Conservation (phyloP, 2,888 invertebrate species). For the Callyntrura guangdongensis region DNA sequence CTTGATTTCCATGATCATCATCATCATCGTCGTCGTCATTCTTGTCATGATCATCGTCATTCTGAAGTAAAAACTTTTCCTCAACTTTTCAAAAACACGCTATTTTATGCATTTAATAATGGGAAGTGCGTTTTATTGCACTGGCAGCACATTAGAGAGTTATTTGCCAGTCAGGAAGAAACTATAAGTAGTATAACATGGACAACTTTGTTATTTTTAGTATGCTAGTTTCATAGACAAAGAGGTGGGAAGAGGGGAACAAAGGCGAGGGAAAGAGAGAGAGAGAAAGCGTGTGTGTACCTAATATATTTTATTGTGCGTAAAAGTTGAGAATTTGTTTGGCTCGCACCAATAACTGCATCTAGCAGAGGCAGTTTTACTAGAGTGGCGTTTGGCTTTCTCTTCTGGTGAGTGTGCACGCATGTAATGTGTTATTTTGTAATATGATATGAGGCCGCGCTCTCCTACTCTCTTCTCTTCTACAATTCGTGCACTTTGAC, state of each 20-base stretch:
- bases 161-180: background rate
- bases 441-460: background rate
- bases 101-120: slow-evolving; percentile 76
- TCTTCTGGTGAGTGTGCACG: background rate
- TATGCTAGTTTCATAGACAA: background rate
- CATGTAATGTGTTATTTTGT: slow-evolving; percentile 29
- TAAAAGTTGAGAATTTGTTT: slow-evolving; percentile 52
- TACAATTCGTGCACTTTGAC: background rate
- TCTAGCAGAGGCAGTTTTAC: background rate
- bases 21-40: slow-evolving; percentile 1
- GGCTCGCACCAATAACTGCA: slow-evolving; percentile 43
- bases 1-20: slow-evolving; percentile 72
- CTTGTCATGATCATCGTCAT: background rate
- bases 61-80: slow-evolving; percentile 22
- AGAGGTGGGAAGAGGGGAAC: slow-evolving; percentile 1
- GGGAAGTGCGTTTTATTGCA: slow-evolving; percentile 80
- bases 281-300: slow-evolving; percentile 35
- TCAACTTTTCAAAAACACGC: slow-evolving; percentile 30
- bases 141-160: slow-evolving; percentile 66
- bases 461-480: background rate
- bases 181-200: background rate
- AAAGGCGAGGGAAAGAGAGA: background rate
- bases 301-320: slow-evolving; percentile 69
- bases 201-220: slow-evolving; percentile 15
- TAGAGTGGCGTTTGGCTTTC: background rate